Evolutionary conservation across 2,888 invertebrate species (phyloP).

Genomic region (Aphidoletes aphidimyza): DNA sequence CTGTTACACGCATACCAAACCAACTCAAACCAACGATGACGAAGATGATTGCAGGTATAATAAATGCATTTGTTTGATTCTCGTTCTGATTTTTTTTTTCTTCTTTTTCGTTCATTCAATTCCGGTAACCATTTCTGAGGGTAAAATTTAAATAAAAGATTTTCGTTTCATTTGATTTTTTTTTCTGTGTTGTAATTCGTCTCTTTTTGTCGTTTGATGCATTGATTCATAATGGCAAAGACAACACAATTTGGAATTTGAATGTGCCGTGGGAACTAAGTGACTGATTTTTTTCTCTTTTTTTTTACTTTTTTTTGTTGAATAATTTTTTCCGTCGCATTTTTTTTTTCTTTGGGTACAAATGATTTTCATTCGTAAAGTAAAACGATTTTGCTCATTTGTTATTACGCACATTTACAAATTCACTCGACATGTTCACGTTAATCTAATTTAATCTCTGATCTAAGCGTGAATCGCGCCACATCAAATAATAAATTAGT

Average conservation of each 20-base stretch:
- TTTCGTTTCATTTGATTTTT: background rate
- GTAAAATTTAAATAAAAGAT: slow-evolving; percentile 54
- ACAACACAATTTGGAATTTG: slow-evolving; percentile 6
- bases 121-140: slow-evolving; percentile 34
- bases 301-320: background rate
- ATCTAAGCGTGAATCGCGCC: slow-evolving; percentile 23
- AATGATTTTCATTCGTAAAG: background rate
- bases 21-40: too few relatives aligned
- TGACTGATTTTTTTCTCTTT: background rate
- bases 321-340: slow-evolving; percentile 5
- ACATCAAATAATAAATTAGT: background rate
- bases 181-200: background rate
- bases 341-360: background rate
- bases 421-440: background rate
- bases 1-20: background rate
- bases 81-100: background rate
- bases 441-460: slow-evolving; percentile 27
- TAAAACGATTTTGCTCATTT: background rate
- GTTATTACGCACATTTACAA: slow-evolving; percentile 30
- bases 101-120: background rate
- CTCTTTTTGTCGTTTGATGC: too few relatives aligned
- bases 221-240: slow-evolving; percentile 35
- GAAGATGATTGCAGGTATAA: slow-evolving; percentile 43
- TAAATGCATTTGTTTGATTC: slow-evolving; percentile 26
- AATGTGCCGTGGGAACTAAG: slow-evolving; percentile 52